Evolutionary conservation across 2,797 vertebrate genomes (phyloP).

Genomic region (Pangasius macronema): DNA sequence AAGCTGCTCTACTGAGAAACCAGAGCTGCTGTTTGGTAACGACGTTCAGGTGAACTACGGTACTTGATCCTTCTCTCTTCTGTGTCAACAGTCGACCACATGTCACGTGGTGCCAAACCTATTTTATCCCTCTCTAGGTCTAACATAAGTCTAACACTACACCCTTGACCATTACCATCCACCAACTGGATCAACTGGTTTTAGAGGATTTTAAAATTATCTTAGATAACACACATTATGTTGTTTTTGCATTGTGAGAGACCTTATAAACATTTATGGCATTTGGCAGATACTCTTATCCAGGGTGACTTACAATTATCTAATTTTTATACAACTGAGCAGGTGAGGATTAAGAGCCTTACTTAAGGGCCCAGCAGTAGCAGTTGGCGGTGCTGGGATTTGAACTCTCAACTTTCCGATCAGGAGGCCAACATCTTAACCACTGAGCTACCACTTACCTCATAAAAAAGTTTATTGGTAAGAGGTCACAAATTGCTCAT

Average conservation of each 20-base stretch:
- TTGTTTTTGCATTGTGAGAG: not conserved
- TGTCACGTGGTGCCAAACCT: too few species aligned
- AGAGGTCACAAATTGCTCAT: not conserved
- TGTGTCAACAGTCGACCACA: too few species aligned
- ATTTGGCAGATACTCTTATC: too few species aligned
- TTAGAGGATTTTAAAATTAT: not conserved
- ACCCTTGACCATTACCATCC: not conserved
- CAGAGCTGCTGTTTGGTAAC: conserved; percentile 98
- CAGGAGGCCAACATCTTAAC: too few species aligned
- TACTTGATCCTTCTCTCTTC: too few species aligned
- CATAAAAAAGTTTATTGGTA: not conserved
- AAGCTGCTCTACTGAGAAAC: conserved; percentile 99
- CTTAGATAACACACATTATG: not conserved
- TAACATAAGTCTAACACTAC: not conserved
- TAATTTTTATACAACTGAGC: too few species aligned
- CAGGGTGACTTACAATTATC: too few species aligned
- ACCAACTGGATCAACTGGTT: not conserved
- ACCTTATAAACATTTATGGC: not conserved
- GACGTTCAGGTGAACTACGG: too few species aligned
- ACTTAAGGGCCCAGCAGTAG: too few species aligned
- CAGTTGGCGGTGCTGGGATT: too few species aligned
- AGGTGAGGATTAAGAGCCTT: too few species aligned
- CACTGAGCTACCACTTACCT: not conserved
- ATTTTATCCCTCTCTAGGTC: not conserved
- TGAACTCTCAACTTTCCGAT: too few species aligned